These are phyloP conservation scores for Vulpes vulpes DNA, from an alignment of 2,113 vertebrate species.

Conservation along the genomic window DNA sequence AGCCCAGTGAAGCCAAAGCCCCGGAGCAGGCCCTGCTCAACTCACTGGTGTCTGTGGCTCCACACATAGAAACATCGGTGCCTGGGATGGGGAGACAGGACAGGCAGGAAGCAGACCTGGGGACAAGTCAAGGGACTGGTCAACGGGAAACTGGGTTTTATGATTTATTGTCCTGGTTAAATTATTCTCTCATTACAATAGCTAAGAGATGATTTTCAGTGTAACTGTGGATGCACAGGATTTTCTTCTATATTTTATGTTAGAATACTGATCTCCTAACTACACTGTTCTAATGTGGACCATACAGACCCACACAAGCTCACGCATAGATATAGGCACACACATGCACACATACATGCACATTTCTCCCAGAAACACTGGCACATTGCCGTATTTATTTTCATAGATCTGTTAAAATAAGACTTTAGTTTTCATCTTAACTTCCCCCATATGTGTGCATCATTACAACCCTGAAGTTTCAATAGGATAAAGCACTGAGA, in stretches of 20 bases:
- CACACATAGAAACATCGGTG: accelerated
- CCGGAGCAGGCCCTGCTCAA: accelerated
- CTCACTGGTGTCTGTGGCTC: accelerated
- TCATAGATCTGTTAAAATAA: neutral
- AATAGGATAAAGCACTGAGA: neutral
- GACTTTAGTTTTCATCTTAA: neutral
- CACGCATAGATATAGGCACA: neutral
- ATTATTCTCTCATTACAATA: neutral
- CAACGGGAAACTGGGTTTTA: neutral
- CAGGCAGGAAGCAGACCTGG: neutral
- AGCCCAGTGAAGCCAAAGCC: neutral
- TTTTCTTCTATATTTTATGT: neutral
- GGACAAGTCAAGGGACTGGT: accelerated
- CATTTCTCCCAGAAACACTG: neutral
- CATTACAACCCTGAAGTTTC: neutral
- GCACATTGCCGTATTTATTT: neutral
- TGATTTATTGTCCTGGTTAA: neutral
- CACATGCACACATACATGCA: accelerated
- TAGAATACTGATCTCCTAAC: neutral
- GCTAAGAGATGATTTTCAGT: neutral
- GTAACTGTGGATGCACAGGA: neutral
- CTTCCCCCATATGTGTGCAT: neutral
- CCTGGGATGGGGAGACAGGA: neutral
- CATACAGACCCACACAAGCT: neutral
- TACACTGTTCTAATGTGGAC: neutral